phyloP scores from a whole-genome alignment of 2,797 vertebrate species.

The Enteromius paludinosus region DNA sequence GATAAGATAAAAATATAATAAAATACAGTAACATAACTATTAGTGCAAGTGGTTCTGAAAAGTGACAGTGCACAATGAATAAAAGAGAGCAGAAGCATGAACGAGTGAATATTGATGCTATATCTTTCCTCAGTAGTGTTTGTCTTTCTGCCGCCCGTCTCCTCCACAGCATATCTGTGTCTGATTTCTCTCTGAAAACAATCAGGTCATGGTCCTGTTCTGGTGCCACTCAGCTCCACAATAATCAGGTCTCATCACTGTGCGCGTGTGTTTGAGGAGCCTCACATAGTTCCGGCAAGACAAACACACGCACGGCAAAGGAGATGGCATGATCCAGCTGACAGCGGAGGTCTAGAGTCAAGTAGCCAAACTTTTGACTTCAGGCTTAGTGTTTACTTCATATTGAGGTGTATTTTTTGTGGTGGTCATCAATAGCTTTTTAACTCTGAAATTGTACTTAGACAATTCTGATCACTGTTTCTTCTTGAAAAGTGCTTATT shows the following conservation, averaged over 20 bases:
- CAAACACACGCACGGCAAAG: background rate
- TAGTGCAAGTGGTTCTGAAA: too few relatives aligned
- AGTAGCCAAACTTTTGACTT: background rate
- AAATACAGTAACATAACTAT: too few relatives aligned
- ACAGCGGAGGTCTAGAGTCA: conserved; percentile 4
- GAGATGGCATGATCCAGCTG: conserved; percentile 14
- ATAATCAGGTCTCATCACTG: conserved; percentile 64
- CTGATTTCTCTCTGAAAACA: conserved; percentile 65
- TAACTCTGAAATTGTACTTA: too few relatives aligned
- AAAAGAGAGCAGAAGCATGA: too few relatives aligned
- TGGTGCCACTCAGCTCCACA: conserved; percentile 62
- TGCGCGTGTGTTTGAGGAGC: conserved; percentile 54
- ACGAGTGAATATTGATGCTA: too few relatives aligned
- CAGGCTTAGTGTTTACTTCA: background rate
- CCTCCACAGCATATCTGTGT: conserved; percentile 34
- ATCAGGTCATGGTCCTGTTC: conserved; percentile 61
- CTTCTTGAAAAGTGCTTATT: too few relatives aligned
- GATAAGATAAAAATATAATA: too few relatives aligned
- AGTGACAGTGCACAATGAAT: too few relatives aligned
- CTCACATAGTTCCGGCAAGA: conserved; percentile 40
- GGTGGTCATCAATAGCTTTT: too few relatives aligned
- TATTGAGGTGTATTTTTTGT: background rate
- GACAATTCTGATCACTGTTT: too few relatives aligned
- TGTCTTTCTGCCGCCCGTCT: conserved; percentile 2
- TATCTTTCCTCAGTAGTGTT: background rate